Conservation (phyloP, 2,797 vertebrate species). For the Anomalospiza imberbis region DNA sequence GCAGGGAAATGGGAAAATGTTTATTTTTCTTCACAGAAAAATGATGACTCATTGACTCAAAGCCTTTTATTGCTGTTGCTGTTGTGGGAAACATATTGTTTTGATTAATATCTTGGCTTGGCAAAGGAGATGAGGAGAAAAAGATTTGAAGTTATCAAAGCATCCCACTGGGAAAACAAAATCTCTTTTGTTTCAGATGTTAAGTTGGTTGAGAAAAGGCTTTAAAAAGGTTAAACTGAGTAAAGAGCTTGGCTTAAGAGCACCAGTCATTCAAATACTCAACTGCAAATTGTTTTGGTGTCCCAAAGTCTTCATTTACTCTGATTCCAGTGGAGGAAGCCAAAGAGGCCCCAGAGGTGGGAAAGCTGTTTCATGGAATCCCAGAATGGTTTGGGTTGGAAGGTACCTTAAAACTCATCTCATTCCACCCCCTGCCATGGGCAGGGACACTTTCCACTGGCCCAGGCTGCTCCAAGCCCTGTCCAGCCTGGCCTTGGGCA, state of each 20-base stretch:
- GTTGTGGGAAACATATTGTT: neutral
- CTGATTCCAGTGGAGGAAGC: neutral
- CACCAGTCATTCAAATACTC: neutral
- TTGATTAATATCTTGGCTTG: conserved; percentile 10
- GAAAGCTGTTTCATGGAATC: neutral
- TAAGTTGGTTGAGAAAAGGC: neutral
- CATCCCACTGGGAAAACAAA: neutral
- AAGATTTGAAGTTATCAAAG: neutral
- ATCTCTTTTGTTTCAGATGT: neutral
- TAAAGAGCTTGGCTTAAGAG: neutral
- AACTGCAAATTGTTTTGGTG: neutral
- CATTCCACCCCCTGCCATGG: neutral
- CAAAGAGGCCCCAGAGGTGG: neutral
- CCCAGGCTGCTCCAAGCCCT: accelerated
- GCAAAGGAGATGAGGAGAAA: neutral
- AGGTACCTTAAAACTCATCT: accelerated
- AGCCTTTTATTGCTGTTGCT: neutral
- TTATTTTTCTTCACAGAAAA: neutral
- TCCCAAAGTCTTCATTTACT: neutral
- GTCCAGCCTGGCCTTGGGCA: accelerated
- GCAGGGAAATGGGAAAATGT: neutral
- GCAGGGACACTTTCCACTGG: neutral
- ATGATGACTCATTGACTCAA: neutral
- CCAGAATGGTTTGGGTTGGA: neutral
- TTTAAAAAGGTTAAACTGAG: neutral